Conservation (phyloP, 1,140 invertebrate species). For the Aporrectodea caliginosa region DNA sequence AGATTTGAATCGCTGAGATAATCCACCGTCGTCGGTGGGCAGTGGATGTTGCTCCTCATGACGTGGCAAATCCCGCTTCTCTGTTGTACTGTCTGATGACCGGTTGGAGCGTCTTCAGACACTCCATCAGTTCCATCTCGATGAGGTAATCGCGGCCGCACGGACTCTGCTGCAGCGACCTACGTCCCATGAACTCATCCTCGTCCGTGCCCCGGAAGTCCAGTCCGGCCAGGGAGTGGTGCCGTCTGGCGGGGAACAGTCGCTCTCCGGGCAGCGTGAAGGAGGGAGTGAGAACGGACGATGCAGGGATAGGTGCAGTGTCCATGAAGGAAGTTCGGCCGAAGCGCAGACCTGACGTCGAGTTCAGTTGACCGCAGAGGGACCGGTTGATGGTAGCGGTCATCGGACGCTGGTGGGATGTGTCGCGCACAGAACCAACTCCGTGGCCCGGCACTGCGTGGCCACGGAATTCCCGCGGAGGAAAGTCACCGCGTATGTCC, state of each 20-base stretch:
- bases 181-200: not conserved
- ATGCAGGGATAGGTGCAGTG: not conserved
- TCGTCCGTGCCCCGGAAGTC: not conserved
- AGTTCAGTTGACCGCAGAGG: not conserved
- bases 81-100: not conserved
- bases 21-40: too few relatives aligned
- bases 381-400: not conserved
- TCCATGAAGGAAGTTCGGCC: not conserved
- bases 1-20: not conserved
- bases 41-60: not conserved
- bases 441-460: too few relatives aligned
- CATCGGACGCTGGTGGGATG: not conserved
- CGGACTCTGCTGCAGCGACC: not conserved
- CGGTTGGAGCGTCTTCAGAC: not conserved
- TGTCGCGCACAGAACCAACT: too few relatives aligned
- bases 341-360: not conserved
- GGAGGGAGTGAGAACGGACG: not conserved
- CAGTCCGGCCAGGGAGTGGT: not conserved
- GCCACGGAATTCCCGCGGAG: too few relatives aligned
- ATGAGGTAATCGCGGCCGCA: not conserved
- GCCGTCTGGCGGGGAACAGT: not conserved
- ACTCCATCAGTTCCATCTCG: not conserved
- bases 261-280: not conserved
- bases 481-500: too few relatives aligned
- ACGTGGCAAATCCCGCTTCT: not conserved